Evolutionary conservation across 2,888 invertebrate species (phyloP), one percentile per base, ranked within the genome.

Genomic region (Sphaerophoria taeniata): DNA sequence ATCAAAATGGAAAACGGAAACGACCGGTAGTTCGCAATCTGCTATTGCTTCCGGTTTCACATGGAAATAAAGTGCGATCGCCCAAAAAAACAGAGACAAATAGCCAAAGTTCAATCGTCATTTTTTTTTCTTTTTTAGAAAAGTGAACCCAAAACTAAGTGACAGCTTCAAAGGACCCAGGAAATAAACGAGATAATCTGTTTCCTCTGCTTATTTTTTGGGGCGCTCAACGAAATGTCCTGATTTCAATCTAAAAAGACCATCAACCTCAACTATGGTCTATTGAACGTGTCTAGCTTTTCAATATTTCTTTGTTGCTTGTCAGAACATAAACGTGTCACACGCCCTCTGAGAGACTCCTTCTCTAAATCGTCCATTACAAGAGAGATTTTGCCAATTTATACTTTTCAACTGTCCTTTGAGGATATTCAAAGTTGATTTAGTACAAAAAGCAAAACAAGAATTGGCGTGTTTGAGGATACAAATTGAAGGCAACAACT

Each of bases 11-110:
- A 67, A 31, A 53, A 51, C 53, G 53, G 53, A 67, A 53, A 67
- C 53, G n/a, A 24, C 51, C 24, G 14, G 24, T 43, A 67, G 67
- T 67, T 53, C 5, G 14, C 51, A 65, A 65, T 51, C 65, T 65
- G 4, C 53, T 53, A 31, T 14, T n/a, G 1, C 7, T 67, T 67
- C 67, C 67, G 24, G 36, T 43, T 31, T 53, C 24, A 39, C 34
- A 36, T 56, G 9, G 16, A 49, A 65, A 49, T 12, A 5, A 65
- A 24, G 24, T 24, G 3, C 16, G 58, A 39, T 24, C 24, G 24
- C 24, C 24, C 9, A 16, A 5, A 16, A 51, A 49, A 34, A 6
- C 2, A 31, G 11, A 45, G 24, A 36, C 34, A 24, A 0, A 11
- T 6, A 67, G 24, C 36, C 2, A 39, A 24, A 51, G 2, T 31